Base-by-base conservation (phyloP, 2,113 vertebrate genomes). In the human region DNA sequence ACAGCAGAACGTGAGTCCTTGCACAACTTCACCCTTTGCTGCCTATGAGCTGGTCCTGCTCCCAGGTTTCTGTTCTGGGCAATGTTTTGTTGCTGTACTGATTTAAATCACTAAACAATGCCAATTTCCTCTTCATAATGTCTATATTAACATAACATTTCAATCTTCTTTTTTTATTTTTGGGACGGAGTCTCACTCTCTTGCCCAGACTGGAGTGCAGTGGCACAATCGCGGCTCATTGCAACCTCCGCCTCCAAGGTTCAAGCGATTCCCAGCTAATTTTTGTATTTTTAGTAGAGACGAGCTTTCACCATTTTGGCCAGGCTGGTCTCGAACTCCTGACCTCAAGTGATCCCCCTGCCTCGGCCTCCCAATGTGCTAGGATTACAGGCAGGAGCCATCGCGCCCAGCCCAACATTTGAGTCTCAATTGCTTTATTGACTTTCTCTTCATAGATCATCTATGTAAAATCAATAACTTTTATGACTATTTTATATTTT, bases 11-110 rank as follows among this genome's bases (percentile, higher is more conserved):
- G 17, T 68, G 5, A 64, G 61, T 12, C 12, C 61, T 32, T 64
- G 61, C 61, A 32, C 27, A 6, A 0, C 6, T 38, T 73, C 6
- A 5, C 6, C 2, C 27, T 11, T 17, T 12, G 0, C 5, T 3
- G 4, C 12, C 6, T 18, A 8, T 25, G 52, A 70, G 14, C 10
- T 45, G 25, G 5, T 4, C 20, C 8, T 27, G 0, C 13, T 55
- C 38, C 9, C 6, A 66, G 4, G 20, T 72, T 52, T 87, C 48
- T 76, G 1, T 50, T 40, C 25, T 23, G 22, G 30, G 52, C 13
- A 90, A 93, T 22, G 3, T 45, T 72, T 57, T 89, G 3, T 76
- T 81, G 45, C 4, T n/a, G 8, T 50, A 38, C 55, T 11, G 2
- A 30, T 92, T 90, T 89, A 89, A 89, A 89, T 85, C 20, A 52